Conservation (phyloP, 2,797 vertebrate genomes). For the Hippoglossus hippoglossus region DNA sequence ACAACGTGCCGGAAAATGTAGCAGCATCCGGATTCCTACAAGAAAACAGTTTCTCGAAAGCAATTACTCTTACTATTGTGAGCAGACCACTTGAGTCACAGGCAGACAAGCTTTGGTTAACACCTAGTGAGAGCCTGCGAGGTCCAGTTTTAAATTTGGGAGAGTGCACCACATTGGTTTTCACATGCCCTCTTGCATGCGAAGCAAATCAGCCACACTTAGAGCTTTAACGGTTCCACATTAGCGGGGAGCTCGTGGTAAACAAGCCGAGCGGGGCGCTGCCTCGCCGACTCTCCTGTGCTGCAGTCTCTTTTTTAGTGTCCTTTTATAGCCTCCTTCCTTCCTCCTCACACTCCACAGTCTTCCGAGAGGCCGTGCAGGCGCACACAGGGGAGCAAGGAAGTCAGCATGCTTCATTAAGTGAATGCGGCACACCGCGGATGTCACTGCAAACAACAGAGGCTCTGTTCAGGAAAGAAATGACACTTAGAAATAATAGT, state of each 20-base stretch:
- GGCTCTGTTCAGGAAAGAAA: constrained; percentile 75
- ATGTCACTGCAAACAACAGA: constrained; percentile 77
- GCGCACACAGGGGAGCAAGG: constrained; percentile 74
- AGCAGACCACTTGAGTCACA: constrained; percentile 35
- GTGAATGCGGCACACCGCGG: constrained; percentile 67
- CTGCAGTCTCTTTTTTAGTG: constrained; percentile 72
- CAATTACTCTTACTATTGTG: constrained; percentile 36
- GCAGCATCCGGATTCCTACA: constrained; percentile 23
- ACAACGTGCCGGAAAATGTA: constrained; percentile 34
- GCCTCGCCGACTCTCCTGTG: constrained; percentile 49
- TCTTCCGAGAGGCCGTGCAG: constrained; percentile 67
- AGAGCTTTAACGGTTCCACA: constrained; percentile 45
- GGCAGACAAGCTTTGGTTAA: constrained; percentile 43
- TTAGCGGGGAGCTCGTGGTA: constrained; percentile 53
- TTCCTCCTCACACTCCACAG: constrained; percentile 75
- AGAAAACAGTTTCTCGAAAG: constrained; percentile 46
- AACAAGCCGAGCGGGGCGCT: constrained; percentile 62
- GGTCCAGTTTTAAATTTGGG: constrained; percentile 31
- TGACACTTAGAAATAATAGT: constrained; percentile 74
- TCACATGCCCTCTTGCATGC: constrained; percentile 44
- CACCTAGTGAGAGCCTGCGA: constrained; percentile 33
- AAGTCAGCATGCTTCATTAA: constrained; percentile 84
- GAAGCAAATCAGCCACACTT: constrained; percentile 49
- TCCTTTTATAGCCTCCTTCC: constrained; percentile 83
- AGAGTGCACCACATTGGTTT: constrained; percentile 46